These are phyloP conservation scores for Diarsia mendica DNA, from an alignment of 2,888 invertebrate species.

Conservation along the genomic window DNA sequence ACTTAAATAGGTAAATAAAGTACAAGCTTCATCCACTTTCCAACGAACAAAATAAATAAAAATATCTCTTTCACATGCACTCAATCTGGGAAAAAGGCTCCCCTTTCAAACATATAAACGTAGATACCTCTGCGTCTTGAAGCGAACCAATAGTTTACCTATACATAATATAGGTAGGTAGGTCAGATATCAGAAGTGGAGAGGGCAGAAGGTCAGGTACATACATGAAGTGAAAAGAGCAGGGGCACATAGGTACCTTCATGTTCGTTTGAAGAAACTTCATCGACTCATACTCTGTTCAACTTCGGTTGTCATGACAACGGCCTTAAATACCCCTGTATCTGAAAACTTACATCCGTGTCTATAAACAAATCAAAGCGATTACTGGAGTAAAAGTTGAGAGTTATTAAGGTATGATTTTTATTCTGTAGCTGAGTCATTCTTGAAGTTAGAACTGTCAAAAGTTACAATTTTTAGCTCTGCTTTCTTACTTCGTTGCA, in stretches of 20 bases:
- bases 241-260: too few relatives aligned
- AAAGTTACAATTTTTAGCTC: too few relatives aligned
- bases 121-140: not conserved
- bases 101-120: conserved; percentile 4
- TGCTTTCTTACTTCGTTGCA: too few relatives aligned
- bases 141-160: not conserved
- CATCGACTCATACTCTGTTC: not conserved
- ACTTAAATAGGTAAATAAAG: not conserved
- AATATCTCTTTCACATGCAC: not conserved
- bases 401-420: too few relatives aligned
- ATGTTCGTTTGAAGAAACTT: not conserved
- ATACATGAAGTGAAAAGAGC: not conserved
- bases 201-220: not conserved
- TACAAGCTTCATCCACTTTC: not conserved
- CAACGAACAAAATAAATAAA: not conserved
- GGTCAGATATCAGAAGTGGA: not conserved
- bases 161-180: not conserved
- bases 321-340: not conserved
- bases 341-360: too few relatives aligned
- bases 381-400: too few relatives aligned
- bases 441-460: too few relatives aligned
- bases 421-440: too few relatives aligned
- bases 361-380: too few relatives aligned
- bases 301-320: not conserved
- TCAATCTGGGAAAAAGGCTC: conserved; percentile 3